Evolutionary conservation across 2,797 vertebrate genomes (phyloP).

Genomic region (Anomalospiza imberbis): DNA sequence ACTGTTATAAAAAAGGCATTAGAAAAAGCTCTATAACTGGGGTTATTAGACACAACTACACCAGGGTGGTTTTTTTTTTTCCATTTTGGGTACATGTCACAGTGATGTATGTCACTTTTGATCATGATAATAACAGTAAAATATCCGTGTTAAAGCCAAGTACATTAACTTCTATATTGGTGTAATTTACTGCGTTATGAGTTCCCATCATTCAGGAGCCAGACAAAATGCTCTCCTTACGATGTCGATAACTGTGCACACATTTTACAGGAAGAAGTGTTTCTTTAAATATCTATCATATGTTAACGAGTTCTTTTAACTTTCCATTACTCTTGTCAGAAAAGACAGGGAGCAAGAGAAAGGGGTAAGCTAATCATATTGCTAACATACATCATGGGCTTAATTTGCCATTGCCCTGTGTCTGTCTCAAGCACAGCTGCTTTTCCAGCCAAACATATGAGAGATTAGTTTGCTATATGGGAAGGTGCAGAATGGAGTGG

Average conservation of each 20-base stretch:
- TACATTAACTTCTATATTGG: slow-evolving; percentile 58
- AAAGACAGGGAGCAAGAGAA: slow-evolving; percentile 1
- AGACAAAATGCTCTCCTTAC: slow-evolving; percentile 32
- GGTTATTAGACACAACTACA: slow-evolving; percentile 43
- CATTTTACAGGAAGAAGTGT: slow-evolving; percentile 36
- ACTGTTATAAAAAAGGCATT: slow-evolving; percentile 50
- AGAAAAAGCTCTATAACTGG: slow-evolving; percentile 45
- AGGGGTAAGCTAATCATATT: background rate
- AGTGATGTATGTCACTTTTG: slow-evolving; percentile 49
- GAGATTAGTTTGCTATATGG: background rate
- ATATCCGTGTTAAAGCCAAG: slow-evolving; percentile 16
- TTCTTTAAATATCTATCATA: slow-evolving; percentile 49
- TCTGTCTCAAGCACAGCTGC: background rate
- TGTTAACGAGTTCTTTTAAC: slow-evolving; percentile 40
- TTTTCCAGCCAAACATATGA: background rate
- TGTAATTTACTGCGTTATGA: slow-evolving; percentile 15
- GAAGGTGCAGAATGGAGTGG: background rate
- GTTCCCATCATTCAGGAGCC: slow-evolving; percentile 29
- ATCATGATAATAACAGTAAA: slow-evolving; percentile 54
- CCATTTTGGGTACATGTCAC: slow-evolving; percentile 5
- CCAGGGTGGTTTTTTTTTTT: background rate
- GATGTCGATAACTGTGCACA: background rate
- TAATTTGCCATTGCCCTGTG: background rate
- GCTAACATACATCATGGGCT: background rate
- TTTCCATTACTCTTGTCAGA: slow-evolving; percentile 29